Evolutionary conservation across 35 echinoderm and acorn worm species (phyloP).

Genomic region (Diadema setosum): DNA sequence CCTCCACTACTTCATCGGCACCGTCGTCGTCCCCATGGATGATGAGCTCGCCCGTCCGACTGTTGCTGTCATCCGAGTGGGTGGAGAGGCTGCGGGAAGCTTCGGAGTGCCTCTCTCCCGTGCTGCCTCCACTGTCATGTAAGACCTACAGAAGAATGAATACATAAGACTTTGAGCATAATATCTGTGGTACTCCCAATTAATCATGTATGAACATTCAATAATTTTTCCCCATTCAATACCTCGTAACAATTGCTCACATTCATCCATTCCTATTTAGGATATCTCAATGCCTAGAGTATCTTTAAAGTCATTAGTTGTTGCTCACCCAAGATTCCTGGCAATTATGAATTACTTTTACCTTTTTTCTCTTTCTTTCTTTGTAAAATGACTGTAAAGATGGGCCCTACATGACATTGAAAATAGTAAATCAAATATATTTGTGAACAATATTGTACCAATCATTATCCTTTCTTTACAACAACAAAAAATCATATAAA

Average conservation of each 20-base stretch:
- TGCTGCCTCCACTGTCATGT: slow-evolving; percentile 5
- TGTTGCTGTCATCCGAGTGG: slow-evolving; percentile 25
- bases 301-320: too few species aligned
- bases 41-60: slow-evolving; percentile 13
- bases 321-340: too few species aligned
- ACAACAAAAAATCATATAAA: too few species aligned
- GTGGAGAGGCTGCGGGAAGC: slow-evolving; percentile 30
- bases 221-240: neutral
- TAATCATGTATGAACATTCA: neutral
- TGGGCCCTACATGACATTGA: too few species aligned
- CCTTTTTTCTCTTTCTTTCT: too few species aligned
- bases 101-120: slow-evolving; percentile 6
- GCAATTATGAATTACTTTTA: too few species aligned
- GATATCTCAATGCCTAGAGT: too few species aligned
- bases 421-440: too few species aligned
- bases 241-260: neutral
- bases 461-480: too few species aligned
- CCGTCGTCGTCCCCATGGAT: neutral
- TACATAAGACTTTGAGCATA: neutral
- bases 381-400: too few species aligned
- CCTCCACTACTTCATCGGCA: slow-evolving; percentile 22
- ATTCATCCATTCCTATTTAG: too few species aligned
- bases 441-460: too few species aligned
- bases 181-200: neutral
- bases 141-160: neutral